A percentile compares a stretch with the other conserved stretches of the same genome.
Conservation (phyloP, 2,797 vertebrate genomes). For the Corythornis leucogaster region DNA sequence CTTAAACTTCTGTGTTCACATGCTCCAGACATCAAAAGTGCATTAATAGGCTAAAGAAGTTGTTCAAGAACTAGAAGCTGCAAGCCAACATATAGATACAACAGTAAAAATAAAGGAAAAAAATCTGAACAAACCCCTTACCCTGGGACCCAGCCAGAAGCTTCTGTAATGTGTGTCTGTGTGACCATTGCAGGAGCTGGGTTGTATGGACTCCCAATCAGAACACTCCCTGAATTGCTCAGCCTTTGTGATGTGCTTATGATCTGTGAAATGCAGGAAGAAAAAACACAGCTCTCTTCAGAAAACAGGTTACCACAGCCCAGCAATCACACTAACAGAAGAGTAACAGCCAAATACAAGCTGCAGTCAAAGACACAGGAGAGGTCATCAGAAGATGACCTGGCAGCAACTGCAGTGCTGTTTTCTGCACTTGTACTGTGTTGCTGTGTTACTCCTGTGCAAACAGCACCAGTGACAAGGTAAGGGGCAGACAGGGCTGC, state of each 20-base stretch:
- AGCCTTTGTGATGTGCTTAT: constrained; percentile 88
- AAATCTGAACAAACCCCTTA: constrained; percentile 61
- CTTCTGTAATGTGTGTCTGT: constrained; percentile 82
- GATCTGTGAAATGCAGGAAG: constrained; percentile 75
- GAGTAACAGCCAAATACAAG: not conserved
- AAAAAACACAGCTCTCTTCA: not conserved
- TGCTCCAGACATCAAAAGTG: not conserved
- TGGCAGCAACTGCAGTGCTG: not conserved
- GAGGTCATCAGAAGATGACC: not conserved
- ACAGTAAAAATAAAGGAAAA: not conserved
- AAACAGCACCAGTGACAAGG: not conserved
- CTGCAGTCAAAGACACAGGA: not conserved
- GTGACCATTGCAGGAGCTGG: constrained; percentile 85
- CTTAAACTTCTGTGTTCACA: not conserved
- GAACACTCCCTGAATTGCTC: constrained; percentile 81
- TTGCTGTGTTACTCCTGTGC: not conserved
- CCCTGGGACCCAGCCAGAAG: constrained; percentile 84
- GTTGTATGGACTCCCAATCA: constrained; percentile 82
- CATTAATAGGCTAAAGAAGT: not conserved
- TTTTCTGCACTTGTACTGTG: not conserved
- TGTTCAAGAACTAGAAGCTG: not conserved
- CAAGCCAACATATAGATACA: not conserved
- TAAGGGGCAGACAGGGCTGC: not conserved
- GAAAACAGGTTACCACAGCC: not conserved
- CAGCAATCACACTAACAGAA: not conserved